Evolutionary conservation across 2,113 vertebrate genomes (phyloP).

Genomic region (Podiceps cristatus): DNA sequence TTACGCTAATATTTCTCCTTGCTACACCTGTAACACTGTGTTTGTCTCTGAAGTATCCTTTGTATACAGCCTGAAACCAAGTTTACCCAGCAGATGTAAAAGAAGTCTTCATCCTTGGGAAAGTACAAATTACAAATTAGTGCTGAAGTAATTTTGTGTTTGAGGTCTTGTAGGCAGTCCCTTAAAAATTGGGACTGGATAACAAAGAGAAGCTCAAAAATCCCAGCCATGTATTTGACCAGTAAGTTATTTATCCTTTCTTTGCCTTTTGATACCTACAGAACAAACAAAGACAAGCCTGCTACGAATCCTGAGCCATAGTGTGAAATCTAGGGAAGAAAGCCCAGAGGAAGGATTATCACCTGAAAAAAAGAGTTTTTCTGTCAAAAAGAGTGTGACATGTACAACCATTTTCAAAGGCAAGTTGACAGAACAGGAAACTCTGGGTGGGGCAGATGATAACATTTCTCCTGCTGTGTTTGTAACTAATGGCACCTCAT

Average conservation of each 20-base stretch:
- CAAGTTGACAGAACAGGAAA: constrained; percentile 17
- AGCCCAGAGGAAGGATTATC: constrained; percentile 17
- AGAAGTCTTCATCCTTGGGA: background rate
- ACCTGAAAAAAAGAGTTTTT: constrained; percentile 23
- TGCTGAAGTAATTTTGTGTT: background rate
- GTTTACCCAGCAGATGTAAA: background rate
- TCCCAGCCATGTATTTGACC: background rate
- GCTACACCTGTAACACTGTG: background rate
- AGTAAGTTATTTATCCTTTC: background rate
- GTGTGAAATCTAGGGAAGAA: constrained; percentile 3
- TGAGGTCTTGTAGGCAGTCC: background rate
- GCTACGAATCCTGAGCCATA: constrained; percentile 58
- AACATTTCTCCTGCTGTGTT: background rate
- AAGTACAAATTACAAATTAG: background rate
- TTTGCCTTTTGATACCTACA: constrained; percentile 40
- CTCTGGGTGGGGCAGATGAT: accelerated
- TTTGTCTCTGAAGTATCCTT: background rate
- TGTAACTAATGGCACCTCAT: background rate
- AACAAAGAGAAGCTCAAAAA: background rate
- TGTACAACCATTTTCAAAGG: constrained; percentile 20
- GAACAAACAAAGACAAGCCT: constrained; percentile 78
- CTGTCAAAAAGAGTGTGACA: background rate
- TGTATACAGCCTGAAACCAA: background rate
- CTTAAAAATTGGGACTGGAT: background rate
- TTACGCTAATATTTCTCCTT: background rate